Evolutionary conservation across 1,140 invertebrate species (phyloP), one percentile per base, ranked within the genome.

Genomic region (Adelges cooleyi): DNA sequence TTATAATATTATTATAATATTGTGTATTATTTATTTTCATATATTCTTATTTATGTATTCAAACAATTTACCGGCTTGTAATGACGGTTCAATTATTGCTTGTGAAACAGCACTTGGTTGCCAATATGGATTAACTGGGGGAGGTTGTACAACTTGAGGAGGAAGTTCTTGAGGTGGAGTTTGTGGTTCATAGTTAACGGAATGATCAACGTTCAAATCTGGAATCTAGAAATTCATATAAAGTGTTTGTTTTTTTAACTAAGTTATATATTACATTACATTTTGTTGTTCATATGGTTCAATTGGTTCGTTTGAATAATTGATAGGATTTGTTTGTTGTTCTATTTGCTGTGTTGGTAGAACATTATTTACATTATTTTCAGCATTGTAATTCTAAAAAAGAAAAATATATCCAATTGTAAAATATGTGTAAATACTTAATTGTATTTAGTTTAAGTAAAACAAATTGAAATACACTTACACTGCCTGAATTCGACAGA

Each of bases 51-150:
- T n/a, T n/a, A n/a, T n/a, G n/a, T n/a, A n/a, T n/a, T n/a, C 11
- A 6, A 33, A 33, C 29, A 62, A 46, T 46, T 62, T 62, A 62
- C 56, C 56, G 46, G 42, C 44, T 62, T 62, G 56, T 44, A 40
- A n/a, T 25, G 54, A 42, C 25, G 23, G 10, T 48, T 62, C 56
- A 62, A 17, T 46, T 33, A 33, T 6, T 18, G 40, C 17, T n/a
- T 46, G 56, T 27, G 56, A 22, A 62, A 62, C 5, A 15, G 13
- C 20, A 62, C 27, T 62, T 15, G 56, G 56, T 18, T 62, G 56
- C 56, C 56, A 62, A 62, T 62, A 62, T 18, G 56, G 25, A 11
- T 62, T 62, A 3, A 33, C 25, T 33, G 27, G 2, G 22, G 56
- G 1, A 46, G 42, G 56, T 33, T 62, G 56, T 29, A 46, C 11